These are phyloP conservation scores for Periplaneta americana DNA, from an alignment of 1,140 invertebrate species.

Conservation along the genomic window DNA sequence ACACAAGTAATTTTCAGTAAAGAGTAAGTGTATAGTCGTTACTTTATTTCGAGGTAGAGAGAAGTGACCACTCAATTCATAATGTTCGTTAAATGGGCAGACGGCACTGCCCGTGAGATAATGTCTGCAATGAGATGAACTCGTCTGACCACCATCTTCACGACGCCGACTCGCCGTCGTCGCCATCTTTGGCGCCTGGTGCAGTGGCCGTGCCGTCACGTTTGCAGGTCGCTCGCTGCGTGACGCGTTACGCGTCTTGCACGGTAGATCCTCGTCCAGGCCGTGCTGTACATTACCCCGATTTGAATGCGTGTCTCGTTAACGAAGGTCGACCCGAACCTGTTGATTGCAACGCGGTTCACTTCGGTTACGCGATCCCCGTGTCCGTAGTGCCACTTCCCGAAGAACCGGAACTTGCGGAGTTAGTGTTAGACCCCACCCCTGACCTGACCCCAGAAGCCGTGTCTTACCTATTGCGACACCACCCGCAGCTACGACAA, in stretches of 20 bases:
- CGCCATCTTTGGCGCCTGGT: neutral
- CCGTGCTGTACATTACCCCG: conserved; percentile 46
- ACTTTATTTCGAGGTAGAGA: neutral
- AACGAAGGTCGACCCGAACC: conserved; percentile 31
- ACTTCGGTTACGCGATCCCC: conserved; percentile 51
- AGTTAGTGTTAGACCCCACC: conserved; percentile 31
- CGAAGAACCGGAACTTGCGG: conserved; percentile 32
- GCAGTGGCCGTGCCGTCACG: conserved; percentile 13
- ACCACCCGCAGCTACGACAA: conserved; percentile 29
- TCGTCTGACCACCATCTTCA: neutral
- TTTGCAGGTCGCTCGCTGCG: conserved; percentile 23
- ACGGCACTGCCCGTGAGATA: neutral
- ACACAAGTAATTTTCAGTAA: neutral
- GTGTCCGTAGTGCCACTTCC: conserved; percentile 38
- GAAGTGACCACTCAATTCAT: neutral
- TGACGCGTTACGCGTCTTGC: conserved; percentile 36
- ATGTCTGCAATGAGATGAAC: neutral
- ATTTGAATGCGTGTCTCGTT: conserved; percentile 40
- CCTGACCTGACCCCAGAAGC: conserved; percentile 24
- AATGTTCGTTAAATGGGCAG: neutral
- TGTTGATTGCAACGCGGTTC: conserved; percentile 46
- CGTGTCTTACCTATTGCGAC: conserved; percentile 31
- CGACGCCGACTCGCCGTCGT: neutral
- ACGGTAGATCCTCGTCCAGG: conserved; percentile 40
- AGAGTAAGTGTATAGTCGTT: neutral